Percentiles rank a stretch among this genome's conserved stretches.
Evolutionary conservation across 2,888 invertebrate species (phyloP).

Genomic region (Unio delphinus): DNA sequence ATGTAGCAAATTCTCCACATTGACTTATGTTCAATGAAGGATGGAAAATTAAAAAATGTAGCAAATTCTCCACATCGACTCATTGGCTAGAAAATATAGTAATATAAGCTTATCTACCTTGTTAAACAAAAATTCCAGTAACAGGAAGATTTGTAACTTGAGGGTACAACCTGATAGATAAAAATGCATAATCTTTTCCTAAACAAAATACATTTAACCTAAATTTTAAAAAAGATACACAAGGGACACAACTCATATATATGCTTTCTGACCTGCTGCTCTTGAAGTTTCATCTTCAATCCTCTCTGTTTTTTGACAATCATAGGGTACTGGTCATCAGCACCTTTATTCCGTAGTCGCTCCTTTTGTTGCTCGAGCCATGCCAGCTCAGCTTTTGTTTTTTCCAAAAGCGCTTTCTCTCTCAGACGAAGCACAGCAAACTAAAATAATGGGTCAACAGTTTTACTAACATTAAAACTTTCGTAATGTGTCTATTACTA

Average conservation of each 20-base stretch:
- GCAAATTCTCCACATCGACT: too few species aligned
- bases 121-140: too few species aligned
- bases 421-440: conserved; percentile 79
- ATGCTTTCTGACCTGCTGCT: conserved; percentile 73
- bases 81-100: too few species aligned
- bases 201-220: too few species aligned
- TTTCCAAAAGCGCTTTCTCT: conserved; percentile 79
- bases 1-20: too few species aligned
- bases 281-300: conserved; percentile 78
- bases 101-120: too few species aligned
- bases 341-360: conserved; percentile 75
- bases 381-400: conserved; percentile 79
- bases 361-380: conserved; percentile 80
- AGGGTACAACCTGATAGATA: too few species aligned
- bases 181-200: too few species aligned
- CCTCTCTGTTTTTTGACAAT: conserved; percentile 81
- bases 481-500: background rate
- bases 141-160: too few species aligned
- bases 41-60: too few species aligned
- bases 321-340: conserved; percentile 75
- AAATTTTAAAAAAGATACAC: background rate
- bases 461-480: background rate
- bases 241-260: background rate
- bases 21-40: too few species aligned
- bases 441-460: conserved; percentile 61